Conservation (phyloP, 2,797 vertebrate species). For the Sebastes oblongus region DNA sequence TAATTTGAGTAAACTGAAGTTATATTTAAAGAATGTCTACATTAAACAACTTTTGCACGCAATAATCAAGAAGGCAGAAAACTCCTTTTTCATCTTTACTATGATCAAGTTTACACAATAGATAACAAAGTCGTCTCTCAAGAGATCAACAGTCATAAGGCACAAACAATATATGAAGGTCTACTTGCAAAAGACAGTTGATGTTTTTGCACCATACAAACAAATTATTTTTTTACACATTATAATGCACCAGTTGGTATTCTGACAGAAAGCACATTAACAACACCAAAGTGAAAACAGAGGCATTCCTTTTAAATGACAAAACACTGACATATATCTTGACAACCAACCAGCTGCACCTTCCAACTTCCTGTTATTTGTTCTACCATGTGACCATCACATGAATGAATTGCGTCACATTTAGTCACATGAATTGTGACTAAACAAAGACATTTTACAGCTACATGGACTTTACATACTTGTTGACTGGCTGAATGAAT, state of each 20-base stretch:
- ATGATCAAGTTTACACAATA: neutral
- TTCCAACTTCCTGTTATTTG: constrained; percentile 6
- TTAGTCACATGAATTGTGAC: constrained; percentile 16
- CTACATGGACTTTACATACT: neutral
- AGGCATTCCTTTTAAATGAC: neutral
- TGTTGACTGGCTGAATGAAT: neutral
- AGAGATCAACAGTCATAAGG: constrained; percentile 4
- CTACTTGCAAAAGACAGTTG: neutral
- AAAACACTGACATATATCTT: neutral
- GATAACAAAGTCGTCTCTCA: neutral
- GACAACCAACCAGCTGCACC: neutral
- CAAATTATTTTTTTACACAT: neutral
- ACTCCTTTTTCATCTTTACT: neutral
- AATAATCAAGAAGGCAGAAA: neutral
- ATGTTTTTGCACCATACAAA: neutral
- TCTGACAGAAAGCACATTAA: neutral
- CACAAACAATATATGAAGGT: neutral
- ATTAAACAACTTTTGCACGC: neutral
- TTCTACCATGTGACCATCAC: neutral
- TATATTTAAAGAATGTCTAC: neutral
- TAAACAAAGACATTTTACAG: neutral
- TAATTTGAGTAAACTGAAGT: neutral
- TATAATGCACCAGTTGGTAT: neutral
- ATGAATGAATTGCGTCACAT: neutral
- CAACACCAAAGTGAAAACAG: neutral